Conservation (phyloP, 2,797 vertebrate species). For the Leucoraja ocellata region DNA sequence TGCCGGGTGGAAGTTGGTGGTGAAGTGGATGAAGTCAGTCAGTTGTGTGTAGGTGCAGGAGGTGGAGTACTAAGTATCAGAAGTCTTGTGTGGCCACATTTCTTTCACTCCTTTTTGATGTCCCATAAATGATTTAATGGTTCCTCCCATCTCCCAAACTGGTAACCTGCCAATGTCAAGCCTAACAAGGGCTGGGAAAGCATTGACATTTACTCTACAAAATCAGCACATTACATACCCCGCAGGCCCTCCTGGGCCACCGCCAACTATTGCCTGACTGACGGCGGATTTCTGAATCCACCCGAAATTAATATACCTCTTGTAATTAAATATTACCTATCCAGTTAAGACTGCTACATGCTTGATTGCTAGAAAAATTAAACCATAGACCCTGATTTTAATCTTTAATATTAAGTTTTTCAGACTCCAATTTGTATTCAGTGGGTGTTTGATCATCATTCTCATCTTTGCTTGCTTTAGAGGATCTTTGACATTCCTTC, state of each 20-base stretch:
- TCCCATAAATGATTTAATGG: not conserved
- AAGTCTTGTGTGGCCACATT: not conserved
- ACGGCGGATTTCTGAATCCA: not conserved
- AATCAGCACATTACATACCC: not conserved
- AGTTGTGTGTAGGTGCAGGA: too few species aligned
- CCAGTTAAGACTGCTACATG: not conserved
- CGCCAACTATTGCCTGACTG: not conserved
- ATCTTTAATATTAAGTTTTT: not conserved
- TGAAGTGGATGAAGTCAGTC: too few species aligned
- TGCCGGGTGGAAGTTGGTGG: too few species aligned
- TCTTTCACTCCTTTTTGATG: not conserved
- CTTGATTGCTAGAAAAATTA: not conserved
- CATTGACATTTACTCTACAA: not conserved
- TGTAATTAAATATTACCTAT: slow-evolving; percentile 10
- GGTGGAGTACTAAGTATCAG: too few species aligned
- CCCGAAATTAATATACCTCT: not conserved
- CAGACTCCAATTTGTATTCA: not conserved
- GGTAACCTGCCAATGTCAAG: not conserved
- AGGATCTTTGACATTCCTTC: not conserved
- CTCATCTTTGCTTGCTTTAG: not conserved
- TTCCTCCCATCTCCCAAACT: not conserved
- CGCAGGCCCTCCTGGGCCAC: not conserved
- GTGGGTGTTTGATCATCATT: not conserved
- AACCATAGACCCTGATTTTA: not conserved
- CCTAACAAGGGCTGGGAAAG: not conserved